Evolutionary conservation across 1,140 invertebrate species (phyloP), one percentile per base, ranked within the genome.

Genomic region (Lordiphosa collinella): DNA sequence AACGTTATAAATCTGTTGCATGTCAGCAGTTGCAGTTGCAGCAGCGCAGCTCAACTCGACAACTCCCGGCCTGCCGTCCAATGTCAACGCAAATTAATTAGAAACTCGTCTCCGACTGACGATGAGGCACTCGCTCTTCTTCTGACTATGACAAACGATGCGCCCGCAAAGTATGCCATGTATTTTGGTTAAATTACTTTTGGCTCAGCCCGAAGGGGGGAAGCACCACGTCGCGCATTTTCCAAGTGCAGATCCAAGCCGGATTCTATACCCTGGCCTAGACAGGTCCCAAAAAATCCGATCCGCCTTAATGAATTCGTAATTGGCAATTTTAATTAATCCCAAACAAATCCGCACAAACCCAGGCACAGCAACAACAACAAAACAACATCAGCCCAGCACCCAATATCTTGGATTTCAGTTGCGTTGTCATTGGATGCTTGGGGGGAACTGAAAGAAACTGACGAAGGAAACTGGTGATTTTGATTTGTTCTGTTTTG

Each of bases 251-350:
- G 7, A 29, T 8, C 25, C 7, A 29, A 29, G 8, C 25, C 2
- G 25, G 25, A 7, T 29, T 8, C 25, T 29, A 8, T 8, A n/a
- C n/a, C 25, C 25, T 29, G 25, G 25, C 25, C 25, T 29, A 29
- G 25, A 29, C 25, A 29, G 25, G 25, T 29, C 25, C 25, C 25
- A 8, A 29, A 60, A 64, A 78, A 74, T 78, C 67, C 74, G 55
- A 62, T 64, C 57, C 51, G 64, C 61, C 70, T 62, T 86, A 86
- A 85, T 85, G 80, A 86, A 86, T 86, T 70, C 79, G 73, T 86
- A 85, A 86, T 86, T 86, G 80, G 75, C 72, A 85, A 85, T 86
- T 86, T 86, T 86, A 86, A 86, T 86, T 86, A 86, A 86, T 86
- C 82, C 72, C 64, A 53, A 52, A 60, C 57, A 86, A 85, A 86